phyloP scores from a whole-genome alignment of 2,888 invertebrate species.

The Drosophila paranaensis region DNA sequence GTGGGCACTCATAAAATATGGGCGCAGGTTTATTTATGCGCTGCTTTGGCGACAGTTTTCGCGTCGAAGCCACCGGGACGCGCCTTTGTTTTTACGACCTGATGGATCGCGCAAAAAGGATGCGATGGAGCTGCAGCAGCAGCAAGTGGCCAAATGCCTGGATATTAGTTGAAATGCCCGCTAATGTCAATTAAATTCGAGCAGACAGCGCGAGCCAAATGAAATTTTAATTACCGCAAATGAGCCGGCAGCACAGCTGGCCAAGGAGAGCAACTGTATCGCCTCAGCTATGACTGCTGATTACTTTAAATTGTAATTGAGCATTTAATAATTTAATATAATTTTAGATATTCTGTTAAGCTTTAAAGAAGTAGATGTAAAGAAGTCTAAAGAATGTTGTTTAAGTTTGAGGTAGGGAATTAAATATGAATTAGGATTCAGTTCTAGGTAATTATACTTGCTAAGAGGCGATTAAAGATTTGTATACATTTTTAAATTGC shows the following conservation, averaged over 20 bases:
- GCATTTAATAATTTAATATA: neutral
- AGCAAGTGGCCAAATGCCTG: slow-evolving; percentile 22
- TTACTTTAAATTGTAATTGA: slow-evolving; percentile 33
- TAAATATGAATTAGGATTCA: too few species aligned
- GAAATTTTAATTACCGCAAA: slow-evolving; percentile 78
- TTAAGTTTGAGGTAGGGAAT: neutral
- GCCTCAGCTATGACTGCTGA: slow-evolving; percentile 7
- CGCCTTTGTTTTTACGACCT: slow-evolving; percentile 74
- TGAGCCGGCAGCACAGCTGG: slow-evolving; percentile 45
- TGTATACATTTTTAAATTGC: too few species aligned
- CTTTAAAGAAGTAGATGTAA: neutral
- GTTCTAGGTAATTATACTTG: too few species aligned
- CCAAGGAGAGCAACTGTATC: neutral
- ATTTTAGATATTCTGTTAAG: neutral
- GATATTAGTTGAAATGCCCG: slow-evolving; percentile 67
- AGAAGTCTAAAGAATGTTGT: neutral
- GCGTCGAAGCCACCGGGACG: slow-evolving; percentile 13
- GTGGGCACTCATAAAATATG: slow-evolving; percentile 72
- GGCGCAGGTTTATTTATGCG: slow-evolving; percentile 81
- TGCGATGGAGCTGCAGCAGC: neutral
- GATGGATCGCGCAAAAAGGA: slow-evolving; percentile 60
- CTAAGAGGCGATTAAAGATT: too few species aligned
- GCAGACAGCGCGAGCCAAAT: slow-evolving; percentile 61
- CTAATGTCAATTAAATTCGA: slow-evolving; percentile 79
- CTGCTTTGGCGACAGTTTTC: slow-evolving; percentile 68